Evolutionary conservation across 2,797 vertebrate genomes (phyloP).

Genomic region (Ctenosaura bakeri): DNA sequence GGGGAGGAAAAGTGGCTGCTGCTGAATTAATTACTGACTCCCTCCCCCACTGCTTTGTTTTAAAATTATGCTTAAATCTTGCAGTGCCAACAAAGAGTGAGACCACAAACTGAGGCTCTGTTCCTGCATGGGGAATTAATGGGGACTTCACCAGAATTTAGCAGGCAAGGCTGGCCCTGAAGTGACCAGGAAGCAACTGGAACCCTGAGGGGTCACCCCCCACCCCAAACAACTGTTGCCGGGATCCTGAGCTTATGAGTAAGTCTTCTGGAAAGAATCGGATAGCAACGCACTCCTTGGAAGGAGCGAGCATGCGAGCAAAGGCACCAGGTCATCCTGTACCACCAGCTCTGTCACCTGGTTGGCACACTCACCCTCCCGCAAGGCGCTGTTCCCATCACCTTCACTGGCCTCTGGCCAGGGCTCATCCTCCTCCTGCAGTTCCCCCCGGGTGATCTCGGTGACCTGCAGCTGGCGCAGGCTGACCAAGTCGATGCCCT

Average conservation of each 20-base stretch:
- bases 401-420: slow-evolving; percentile 61
- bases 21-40: too few species aligned
- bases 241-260: neutral
- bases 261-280: neutral
- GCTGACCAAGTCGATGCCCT: slow-evolving; percentile 82
- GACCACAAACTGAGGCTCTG: neutral
- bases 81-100: too few species aligned
- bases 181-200: neutral
- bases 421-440: slow-evolving; percentile 56
- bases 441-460: slow-evolving; percentile 77
- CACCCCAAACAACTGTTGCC: too few species aligned
- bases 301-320: too few species aligned
- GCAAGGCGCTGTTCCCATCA: slow-evolving; percentile 66
- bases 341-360: neutral
- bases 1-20: too few species aligned
- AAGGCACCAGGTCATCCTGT: neutral
- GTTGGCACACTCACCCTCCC: neutral
- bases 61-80: too few species aligned
- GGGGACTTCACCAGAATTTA: neutral
- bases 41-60: neutral
- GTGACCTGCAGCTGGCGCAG: slow-evolving; percentile 88
- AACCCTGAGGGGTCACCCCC: neutral
- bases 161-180: neutral
- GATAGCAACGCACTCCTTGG: too few species aligned
- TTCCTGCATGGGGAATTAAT: neutral